A percentile compares a stretch with the other conserved stretches of the same genome.
These are phyloP conservation scores for Podiceps cristatus DNA, from an alignment of 2,113 vertebrate species.

Conservation along the genomic window DNA sequence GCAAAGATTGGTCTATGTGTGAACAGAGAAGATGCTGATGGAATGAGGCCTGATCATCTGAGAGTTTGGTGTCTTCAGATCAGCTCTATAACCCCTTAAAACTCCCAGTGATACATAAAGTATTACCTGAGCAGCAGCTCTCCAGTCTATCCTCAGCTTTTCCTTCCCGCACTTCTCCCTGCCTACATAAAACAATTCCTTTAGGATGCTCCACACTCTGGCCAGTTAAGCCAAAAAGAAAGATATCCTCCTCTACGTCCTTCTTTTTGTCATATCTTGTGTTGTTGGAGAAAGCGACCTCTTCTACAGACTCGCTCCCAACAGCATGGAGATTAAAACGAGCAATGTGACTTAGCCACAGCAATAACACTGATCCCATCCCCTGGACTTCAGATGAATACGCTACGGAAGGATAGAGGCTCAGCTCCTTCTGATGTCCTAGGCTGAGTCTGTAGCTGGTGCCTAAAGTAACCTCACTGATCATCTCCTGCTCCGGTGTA, in stretches of 20 bases:
- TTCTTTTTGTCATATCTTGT: not conserved
- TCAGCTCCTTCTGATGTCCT: not conserved
- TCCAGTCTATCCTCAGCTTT: not conserved
- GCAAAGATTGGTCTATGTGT: not conserved
- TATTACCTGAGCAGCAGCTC: not conserved
- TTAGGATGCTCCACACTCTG: not conserved
- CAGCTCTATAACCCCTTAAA: not conserved
- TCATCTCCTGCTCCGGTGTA: not conserved
- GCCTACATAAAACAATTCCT: not conserved
- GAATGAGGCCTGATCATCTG: not conserved
- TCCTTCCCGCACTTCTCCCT: not conserved
- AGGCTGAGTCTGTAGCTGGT: not conserved
- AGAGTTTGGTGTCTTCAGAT: not conserved
- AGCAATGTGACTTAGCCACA: not conserved
- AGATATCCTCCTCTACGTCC: not conserved
- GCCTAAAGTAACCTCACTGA: not conserved
- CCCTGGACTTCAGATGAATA: not conserved
- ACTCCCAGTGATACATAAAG: not conserved
- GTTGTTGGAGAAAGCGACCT: not conserved
- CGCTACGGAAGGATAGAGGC: not conserved
- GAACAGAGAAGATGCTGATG: not conserved
- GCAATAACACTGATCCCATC: not conserved
- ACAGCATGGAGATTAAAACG: not conserved
- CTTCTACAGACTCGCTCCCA: not conserved
- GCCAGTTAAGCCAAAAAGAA: not conserved